These are phyloP conservation scores for Carapus acus DNA, from an alignment of 2,797 vertebrate genomes.

Conservation along the genomic window DNA sequence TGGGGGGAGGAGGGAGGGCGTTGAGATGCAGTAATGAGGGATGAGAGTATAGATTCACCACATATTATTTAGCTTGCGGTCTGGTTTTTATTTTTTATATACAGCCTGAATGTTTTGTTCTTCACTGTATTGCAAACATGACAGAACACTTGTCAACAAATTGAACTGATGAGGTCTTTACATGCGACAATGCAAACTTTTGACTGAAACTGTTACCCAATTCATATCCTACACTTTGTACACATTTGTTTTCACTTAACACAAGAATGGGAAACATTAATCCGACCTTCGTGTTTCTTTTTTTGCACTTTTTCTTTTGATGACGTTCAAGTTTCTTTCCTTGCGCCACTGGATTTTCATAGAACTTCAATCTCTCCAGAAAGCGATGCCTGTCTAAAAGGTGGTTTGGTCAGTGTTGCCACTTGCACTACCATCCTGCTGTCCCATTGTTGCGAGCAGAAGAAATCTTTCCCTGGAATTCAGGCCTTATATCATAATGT, in stretches of 20 bases:
- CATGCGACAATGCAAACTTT: slow-evolving; percentile 1
- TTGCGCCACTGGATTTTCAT: too few species aligned
- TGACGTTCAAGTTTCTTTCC: neutral
- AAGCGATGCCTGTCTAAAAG: slow-evolving; percentile 18
- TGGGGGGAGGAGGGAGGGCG: too few species aligned
- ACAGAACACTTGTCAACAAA: slow-evolving; percentile 19
- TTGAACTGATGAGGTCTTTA: slow-evolving; percentile 2
- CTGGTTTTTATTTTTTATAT: slow-evolving; percentile 45
- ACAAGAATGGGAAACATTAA: neutral
- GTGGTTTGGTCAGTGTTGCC: slow-evolving; percentile 17
- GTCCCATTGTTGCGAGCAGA: slow-evolving; percentile 50
- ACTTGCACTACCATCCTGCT: slow-evolving; percentile 23
- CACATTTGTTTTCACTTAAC: neutral
- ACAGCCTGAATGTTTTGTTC: slow-evolving; percentile 29
- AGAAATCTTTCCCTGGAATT: slow-evolving; percentile 36
- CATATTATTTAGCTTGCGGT: slow-evolving; percentile 57
- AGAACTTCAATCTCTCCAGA: slow-evolving; percentile 5
- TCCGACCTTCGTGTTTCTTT: neutral
- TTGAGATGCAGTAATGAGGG: slow-evolving; percentile 62
- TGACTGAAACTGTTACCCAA: neutral
- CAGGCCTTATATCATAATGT: slow-evolving; percentile 38
- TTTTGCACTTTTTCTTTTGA: slow-evolving; percentile 10
- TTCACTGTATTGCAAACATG: slow-evolving; percentile 10
- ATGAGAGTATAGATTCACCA: slow-evolving; percentile 57
- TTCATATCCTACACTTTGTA: neutral